These are phyloP conservation scores for Campylomormyrus tamandua DNA, from an alignment of 2,113 vertebrate genomes.

Conservation along the genomic window DNA sequence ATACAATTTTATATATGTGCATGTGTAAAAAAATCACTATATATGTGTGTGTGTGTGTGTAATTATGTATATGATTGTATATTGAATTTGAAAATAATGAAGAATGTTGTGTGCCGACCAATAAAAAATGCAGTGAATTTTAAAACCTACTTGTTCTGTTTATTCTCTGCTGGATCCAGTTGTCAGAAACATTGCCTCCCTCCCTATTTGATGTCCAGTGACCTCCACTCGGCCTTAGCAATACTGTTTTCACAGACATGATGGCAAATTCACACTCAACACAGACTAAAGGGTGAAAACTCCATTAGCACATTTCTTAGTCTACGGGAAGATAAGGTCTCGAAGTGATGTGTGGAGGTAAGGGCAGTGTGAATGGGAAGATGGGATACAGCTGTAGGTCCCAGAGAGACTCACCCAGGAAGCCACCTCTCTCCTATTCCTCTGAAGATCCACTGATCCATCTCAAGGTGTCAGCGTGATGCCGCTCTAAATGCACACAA, in stretches of 20 bases:
- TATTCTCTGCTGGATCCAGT: neutral
- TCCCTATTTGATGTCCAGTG: neutral
- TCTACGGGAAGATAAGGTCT: neutral
- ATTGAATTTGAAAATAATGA: neutral
- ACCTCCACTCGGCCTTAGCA: neutral
- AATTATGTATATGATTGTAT: neutral
- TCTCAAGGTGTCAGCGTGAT: constrained; percentile 15
- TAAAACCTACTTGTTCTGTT: neutral
- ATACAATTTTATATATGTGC: too few relatives aligned
- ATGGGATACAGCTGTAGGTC: neutral
- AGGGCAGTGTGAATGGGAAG: neutral
- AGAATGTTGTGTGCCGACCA: neutral
- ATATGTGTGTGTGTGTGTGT: neutral
- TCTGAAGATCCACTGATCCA: constrained; percentile 12
- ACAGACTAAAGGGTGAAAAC: constrained; percentile 11
- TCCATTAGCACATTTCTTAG: constrained; percentile 15
- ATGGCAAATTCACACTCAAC: constrained; percentile 21
- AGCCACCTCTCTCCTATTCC: neutral
- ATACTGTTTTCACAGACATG: constrained; percentile 13
- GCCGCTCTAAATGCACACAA: constrained; percentile 12
- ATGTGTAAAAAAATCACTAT: too few relatives aligned
- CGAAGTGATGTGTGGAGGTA: neutral
- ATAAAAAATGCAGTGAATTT: neutral
- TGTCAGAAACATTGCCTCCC: neutral
- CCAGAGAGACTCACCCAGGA: neutral